A percentile compares a stretch with the other conserved stretches of the same genome.
These are phyloP conservation scores for Amniataba percoides DNA, from an alignment of 2,797 vertebrate genomes.

Conservation along the genomic window DNA sequence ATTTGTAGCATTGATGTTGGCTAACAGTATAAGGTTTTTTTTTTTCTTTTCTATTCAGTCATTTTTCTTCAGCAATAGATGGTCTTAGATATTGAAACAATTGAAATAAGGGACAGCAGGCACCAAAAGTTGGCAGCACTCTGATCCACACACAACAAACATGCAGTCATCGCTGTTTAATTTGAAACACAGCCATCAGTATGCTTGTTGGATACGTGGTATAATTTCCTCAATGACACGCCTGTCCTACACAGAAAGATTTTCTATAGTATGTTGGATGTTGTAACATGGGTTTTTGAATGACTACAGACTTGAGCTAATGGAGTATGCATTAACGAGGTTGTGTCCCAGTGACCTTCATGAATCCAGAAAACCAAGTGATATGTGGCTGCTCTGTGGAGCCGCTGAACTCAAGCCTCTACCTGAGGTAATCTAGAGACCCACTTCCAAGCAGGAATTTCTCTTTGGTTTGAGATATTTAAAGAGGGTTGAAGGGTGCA, in stretches of 20 bases:
- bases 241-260: neutral
- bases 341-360: conserved; percentile 14
- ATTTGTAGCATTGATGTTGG: neutral
- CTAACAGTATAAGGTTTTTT: neutral
- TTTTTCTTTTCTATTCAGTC: neutral
- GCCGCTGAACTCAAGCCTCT: conserved; percentile 20
- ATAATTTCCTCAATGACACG: neutral
- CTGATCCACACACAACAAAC: neutral
- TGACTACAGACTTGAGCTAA: conserved; percentile 36
- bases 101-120: neutral
- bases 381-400: conserved; percentile 16
- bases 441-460: conserved; percentile 43
- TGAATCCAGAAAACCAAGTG: conserved; percentile 20
- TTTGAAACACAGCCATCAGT: conserved; percentile 24
- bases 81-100: conserved; percentile 2
- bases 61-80: neutral
- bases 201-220: neutral
- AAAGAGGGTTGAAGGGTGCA: conserved; percentile 47
- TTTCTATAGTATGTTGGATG: conserved; percentile 26
- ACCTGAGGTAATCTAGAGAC: conserved; percentile 46
- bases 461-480: conserved; percentile 71
- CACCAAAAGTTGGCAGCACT: neutral
- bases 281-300: conserved; percentile 38
- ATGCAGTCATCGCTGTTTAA: conserved; percentile 1
- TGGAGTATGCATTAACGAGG: conserved; percentile 12